Conservation (phyloP, 2,113 vertebrate genomes). For the Phodopus roborovskii region DNA sequence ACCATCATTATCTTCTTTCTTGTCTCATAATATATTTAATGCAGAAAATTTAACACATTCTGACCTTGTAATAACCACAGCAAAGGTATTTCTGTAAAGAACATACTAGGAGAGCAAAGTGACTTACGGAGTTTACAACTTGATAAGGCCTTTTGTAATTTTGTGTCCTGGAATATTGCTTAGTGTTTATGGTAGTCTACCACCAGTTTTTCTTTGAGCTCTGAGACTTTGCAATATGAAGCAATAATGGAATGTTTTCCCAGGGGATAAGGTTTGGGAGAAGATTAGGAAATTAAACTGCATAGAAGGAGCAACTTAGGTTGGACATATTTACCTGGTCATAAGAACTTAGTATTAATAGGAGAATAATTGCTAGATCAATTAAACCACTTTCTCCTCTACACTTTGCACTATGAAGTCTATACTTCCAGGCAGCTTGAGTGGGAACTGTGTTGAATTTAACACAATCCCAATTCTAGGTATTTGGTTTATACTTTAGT, state of each 20-base stretch:
- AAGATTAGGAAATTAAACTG: neutral
- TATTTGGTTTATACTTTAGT: neutral
- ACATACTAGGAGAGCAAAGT: neutral
- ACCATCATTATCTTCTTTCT: neutral
- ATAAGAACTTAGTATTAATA: conserved; percentile 43
- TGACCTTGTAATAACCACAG: neutral
- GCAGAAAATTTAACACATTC: neutral
- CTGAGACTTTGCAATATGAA: neutral
- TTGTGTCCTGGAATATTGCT: neutral
- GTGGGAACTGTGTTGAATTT: neutral
- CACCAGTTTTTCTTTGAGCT: neutral
- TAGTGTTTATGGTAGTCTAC: neutral
- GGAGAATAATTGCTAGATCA: neutral
- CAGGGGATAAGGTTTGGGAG: neutral
- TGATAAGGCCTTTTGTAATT: neutral
- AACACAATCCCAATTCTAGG: neutral
- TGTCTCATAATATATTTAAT: neutral
- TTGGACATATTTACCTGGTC: neutral
- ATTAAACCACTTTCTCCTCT: conserved; percentile 14
- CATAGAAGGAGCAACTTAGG: neutral
- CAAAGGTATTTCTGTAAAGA: neutral
- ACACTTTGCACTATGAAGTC: neutral
- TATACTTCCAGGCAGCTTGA: neutral
- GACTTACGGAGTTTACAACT: neutral
- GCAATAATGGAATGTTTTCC: neutral